Evolutionary conservation across 1,140 invertebrate species (phyloP).

Genomic region (Drosophila albomicans): DNA sequence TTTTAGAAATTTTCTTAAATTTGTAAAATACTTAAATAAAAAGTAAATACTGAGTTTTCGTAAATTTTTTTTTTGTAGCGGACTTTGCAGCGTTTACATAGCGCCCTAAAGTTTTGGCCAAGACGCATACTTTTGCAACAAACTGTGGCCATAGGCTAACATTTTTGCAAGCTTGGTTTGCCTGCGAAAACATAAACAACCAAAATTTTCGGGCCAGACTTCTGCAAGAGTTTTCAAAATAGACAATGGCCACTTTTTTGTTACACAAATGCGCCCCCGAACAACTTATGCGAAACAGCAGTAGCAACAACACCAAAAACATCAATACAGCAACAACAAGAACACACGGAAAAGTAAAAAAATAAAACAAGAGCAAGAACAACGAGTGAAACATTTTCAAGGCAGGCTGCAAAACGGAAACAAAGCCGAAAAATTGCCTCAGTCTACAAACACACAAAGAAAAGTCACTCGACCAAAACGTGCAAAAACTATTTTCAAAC

Average conservation of each 20-base stretch:
- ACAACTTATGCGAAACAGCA: constrained; percentile 39
- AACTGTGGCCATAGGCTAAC: constrained; percentile 40
- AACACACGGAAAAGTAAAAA: constrained; percentile 9
- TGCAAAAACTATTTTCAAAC: constrained; percentile 78
- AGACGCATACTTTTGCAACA: constrained; percentile 25
- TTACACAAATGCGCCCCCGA: constrained; percentile 42
- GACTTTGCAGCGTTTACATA: not conserved
- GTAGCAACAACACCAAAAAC: not conserved
- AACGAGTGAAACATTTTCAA: constrained; percentile 55
- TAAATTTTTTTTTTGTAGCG: too few relatives aligned
- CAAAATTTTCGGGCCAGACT: constrained; percentile 40
- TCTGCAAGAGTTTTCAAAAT: constrained; percentile 70
- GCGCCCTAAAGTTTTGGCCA: not conserved
- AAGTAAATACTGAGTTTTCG: too few relatives aligned
- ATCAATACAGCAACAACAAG: constrained; percentile 18
- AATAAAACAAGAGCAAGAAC: constrained; percentile 7
- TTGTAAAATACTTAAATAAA: too few relatives aligned
- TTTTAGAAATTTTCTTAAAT: too few relatives aligned
- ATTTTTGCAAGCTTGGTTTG: constrained; percentile 19
- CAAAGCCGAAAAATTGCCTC: constrained; percentile 73
- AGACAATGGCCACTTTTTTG: constrained; percentile 60
- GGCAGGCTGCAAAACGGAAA: constrained; percentile 63
- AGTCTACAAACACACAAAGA: constrained; percentile 54
- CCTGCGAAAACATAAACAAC: constrained; percentile 42
- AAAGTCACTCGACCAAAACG: constrained; percentile 77